Evolutionary conservation across 2,113 vertebrate species (phyloP), one percentile per base, ranked within the genome.

Genomic region (Hoplias malabaricus): DNA sequence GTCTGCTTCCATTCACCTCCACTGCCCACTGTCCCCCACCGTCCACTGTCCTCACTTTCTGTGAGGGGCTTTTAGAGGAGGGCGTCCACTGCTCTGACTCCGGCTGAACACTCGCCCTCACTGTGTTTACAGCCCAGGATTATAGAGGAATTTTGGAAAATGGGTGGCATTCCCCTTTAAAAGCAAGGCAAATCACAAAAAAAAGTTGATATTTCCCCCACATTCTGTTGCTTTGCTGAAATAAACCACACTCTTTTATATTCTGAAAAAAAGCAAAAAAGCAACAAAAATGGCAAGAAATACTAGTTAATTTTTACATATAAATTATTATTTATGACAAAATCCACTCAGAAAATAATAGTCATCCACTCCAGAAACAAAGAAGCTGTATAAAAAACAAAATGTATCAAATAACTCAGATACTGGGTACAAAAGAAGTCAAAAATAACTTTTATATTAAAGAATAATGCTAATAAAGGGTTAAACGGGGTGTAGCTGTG

Each of bases 331-430:
- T 84, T 87, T 80, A 83, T 69, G 29, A 80, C 57, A 73, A 77
- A 54, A 66, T 80, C 57, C 85, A 90, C 82, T 82, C 81, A 77
- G 84, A 86, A 72, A 69, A 80, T 76, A 66, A 89, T n/a, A n/a
- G n/a, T 87, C 69, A 87, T 81, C 66, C 68, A 86, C 85, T 84
- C 81, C 83, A 83, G 62, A 73, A 63, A 83, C 87, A 74, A 79
- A 79, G 69, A n/a, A 83, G 77, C 61, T 82, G 76, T 86, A 90
- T 86, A 89, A 91, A 88, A 48, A 86, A 79, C 67, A 86, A 86
- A 68, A 90, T 88, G 86, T 88, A 89, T 82, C 83, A 87, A 91
- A 89, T 79, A 84, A 80, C 80, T 84, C 21, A 86, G 85, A 78
- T 77, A 34, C 62, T 78, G 82, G 79, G 61, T 88, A 87, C 88